Evolutionary conservation across 2,113 vertebrate species (phyloP).

Genomic region (Eulacestoma nigropectus): DNA sequence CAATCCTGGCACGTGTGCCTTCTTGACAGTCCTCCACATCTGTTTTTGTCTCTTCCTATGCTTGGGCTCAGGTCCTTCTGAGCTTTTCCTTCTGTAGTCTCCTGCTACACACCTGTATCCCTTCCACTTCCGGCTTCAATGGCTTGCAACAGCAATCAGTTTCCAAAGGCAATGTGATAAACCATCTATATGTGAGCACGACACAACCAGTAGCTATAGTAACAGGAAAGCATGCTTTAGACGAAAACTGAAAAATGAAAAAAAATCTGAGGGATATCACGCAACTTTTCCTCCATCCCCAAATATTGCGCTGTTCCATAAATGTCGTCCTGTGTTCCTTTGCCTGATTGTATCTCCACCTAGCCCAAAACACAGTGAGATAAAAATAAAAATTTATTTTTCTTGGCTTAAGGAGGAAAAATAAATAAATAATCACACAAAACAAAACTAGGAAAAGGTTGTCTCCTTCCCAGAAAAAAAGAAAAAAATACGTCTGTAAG

Average conservation of each 20-base stretch:
- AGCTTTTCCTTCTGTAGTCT: background rate
- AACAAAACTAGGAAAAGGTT: background rate
- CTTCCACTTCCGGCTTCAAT: background rate
- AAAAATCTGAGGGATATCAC: background rate
- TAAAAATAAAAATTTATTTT: background rate
- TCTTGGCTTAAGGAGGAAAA: background rate
- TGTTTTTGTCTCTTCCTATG: background rate
- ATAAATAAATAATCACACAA: background rate
- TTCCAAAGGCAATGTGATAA: background rate
- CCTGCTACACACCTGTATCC: background rate
- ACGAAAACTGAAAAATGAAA: background rate
- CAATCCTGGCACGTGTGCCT: background rate
- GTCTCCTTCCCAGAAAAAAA: background rate
- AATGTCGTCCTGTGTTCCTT: background rate
- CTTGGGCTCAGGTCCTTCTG: rapidly evolving
- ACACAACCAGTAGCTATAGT: slow-evolving; percentile 39
- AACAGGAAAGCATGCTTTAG: slow-evolving; percentile 8
- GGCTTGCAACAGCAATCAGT: background rate
- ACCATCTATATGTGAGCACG: background rate
- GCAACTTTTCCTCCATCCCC: background rate
- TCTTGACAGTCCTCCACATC: background rate
- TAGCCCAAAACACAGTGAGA: background rate
- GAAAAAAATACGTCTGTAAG: background rate
- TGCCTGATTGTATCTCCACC: background rate
- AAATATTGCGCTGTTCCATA: background rate